Evolutionary conservation across 2,888 invertebrate genomes (phyloP).

Genomic region (Falcaria lacertinaria): DNA sequence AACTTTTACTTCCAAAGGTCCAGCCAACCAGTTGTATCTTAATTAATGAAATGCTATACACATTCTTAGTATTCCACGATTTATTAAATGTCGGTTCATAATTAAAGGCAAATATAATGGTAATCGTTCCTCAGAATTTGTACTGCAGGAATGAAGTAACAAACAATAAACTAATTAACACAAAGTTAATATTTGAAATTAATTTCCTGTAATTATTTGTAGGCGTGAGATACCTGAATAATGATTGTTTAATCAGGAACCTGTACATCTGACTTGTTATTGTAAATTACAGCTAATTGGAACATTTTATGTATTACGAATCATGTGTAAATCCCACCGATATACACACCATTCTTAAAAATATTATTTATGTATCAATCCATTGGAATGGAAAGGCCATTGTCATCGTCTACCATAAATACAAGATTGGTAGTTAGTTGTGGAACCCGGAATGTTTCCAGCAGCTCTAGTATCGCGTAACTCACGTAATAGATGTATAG

Average conservation of each 20-base stretch:
- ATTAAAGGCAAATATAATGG: constrained; percentile 3
- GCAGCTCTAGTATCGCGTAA: too few species aligned
- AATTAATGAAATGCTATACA: background rate
- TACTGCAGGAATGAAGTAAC: background rate
- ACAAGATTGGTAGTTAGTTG: too few species aligned
- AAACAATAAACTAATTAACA: constrained; percentile 6
- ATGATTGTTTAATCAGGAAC: background rate
- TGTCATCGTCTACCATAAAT: too few species aligned
- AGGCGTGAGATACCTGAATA: background rate
- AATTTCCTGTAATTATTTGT: background rate
- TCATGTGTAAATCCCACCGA: too few species aligned
- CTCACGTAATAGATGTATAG: too few species aligned
- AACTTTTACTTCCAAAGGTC: constrained; percentile 19
- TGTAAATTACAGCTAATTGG: background rate
- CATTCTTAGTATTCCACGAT: background rate
- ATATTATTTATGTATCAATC: too few species aligned
- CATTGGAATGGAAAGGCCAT: too few species aligned
- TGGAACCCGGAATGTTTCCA: too few species aligned
- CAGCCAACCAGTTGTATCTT: constrained; percentile 11
- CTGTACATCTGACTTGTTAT: background rate
- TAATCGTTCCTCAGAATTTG: background rate
- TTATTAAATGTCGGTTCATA: constrained; percentile 7
- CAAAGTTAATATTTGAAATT: constrained; percentile 4
- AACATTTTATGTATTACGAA: too few species aligned
- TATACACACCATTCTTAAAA: too few species aligned